phyloP scores from a whole-genome alignment of 2,888 invertebrate genomes.

The Leptopterna dolabrata region DNA sequence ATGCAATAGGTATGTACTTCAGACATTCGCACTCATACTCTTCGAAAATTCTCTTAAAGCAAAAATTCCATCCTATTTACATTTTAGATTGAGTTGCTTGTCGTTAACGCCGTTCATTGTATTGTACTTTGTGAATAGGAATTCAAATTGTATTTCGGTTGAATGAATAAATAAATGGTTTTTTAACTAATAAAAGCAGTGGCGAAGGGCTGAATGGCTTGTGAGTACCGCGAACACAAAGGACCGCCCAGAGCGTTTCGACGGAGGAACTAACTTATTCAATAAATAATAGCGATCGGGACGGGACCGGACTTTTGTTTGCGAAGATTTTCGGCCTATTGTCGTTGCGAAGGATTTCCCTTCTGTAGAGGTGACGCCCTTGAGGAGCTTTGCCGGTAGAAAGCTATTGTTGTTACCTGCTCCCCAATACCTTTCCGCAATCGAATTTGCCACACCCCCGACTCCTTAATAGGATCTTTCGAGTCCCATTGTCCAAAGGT shows the following conservation, averaged over 20 bases:
- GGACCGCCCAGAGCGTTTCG: background rate
- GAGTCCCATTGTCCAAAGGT: background rate
- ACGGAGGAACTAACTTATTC: background rate
- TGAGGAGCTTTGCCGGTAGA: background rate
- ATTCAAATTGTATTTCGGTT: no score
- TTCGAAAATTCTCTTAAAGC: no score
- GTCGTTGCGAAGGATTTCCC: background rate
- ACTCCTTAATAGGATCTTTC: background rate
- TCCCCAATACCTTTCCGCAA: background rate
- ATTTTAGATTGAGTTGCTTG: no score
- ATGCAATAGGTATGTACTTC: no score
- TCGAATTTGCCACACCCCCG: slow-evolving; percentile 8
- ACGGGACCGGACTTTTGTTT: background rate
- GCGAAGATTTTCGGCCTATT: background rate
- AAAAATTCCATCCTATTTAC: no score
- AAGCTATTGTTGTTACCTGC: slow-evolving; percentile 4
- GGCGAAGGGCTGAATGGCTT: background rate
- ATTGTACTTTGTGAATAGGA: no score
- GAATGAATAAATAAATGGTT: no score
- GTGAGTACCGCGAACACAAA: background rate
- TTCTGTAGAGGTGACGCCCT: background rate
- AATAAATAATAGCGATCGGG: background rate
- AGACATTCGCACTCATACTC: no score
- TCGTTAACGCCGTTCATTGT: no score
- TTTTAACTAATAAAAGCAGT: no score